These are phyloP conservation scores for Plestiodon gilberti DNA, from an alignment of 2,113 vertebrate genomes.

Conservation along the genomic window DNA sequence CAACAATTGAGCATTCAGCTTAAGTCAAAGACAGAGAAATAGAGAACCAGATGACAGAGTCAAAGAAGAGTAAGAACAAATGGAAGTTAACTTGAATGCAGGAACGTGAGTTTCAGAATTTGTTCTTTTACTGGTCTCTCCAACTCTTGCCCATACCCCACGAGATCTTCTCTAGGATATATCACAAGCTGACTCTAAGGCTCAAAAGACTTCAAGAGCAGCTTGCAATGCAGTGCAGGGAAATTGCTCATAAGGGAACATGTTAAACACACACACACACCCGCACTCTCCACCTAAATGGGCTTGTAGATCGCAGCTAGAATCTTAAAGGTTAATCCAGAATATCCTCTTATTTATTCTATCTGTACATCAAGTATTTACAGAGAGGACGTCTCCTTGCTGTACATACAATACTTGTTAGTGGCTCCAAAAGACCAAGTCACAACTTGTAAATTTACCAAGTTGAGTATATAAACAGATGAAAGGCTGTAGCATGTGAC, in stretches of 20 bases:
- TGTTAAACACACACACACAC: too few relatives aligned
- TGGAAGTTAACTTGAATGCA: background rate
- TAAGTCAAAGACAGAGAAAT: constrained; percentile 20
- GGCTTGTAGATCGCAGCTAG: background rate
- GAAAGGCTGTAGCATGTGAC: background rate
- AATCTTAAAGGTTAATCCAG: background rate
- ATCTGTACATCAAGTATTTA: background rate
- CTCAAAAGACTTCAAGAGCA: background rate
- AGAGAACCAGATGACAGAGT: background rate
- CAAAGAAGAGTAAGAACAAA: background rate
- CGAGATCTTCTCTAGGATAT: background rate
- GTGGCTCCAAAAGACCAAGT: background rate
- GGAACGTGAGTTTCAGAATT: background rate
- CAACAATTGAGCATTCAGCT: constrained; percentile 92
- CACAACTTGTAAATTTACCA: background rate
- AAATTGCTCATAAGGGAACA: background rate
- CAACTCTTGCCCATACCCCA: background rate
- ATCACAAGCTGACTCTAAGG: background rate
- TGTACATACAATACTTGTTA: too few relatives aligned
- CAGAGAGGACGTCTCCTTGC: background rate
- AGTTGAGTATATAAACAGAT: background rate
- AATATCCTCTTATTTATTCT: background rate
- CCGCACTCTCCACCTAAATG: background rate
- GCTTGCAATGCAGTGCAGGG: background rate
- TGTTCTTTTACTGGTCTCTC: background rate